A percentile compares a stretch with the other conserved stretches of the same genome.
Evolutionary conservation across 2,113 vertebrate species (phyloP).

Genomic region (Rhynchopsitta pachyrhyncha): DNA sequence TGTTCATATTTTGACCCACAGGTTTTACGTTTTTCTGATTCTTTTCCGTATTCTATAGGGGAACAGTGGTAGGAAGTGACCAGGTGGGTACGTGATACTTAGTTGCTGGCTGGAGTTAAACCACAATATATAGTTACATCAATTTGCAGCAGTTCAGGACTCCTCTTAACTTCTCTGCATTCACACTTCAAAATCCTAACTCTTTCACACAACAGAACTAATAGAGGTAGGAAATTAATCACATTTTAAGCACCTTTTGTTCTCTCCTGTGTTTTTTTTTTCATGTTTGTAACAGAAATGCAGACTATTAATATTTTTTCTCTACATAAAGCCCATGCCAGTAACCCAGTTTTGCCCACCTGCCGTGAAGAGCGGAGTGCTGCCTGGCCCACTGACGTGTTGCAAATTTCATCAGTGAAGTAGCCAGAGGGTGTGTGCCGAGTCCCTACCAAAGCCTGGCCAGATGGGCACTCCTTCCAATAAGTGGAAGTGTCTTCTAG

Average conservation of each 20-base stretch:
- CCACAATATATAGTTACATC: background rate
- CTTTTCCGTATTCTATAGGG: background rate
- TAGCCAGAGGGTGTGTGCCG: background rate
- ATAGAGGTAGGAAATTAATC: background rate
- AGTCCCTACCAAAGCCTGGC: background rate
- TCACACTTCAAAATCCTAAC: background rate
- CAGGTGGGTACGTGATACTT: background rate
- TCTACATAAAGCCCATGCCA: background rate
- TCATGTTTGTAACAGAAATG: background rate
- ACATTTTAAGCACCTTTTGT: background rate
- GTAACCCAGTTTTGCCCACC: background rate
- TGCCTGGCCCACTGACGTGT: accelerated
- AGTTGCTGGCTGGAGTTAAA: background rate
- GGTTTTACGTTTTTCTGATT: background rate
- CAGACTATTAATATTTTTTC: background rate
- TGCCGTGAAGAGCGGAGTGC: background rate
- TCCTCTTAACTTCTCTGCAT: background rate
- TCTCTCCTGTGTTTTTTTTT: background rate
- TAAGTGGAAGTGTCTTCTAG: background rate
- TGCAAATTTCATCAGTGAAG: background rate
- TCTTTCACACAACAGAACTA: background rate
- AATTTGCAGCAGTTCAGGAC: background rate
- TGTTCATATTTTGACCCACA: background rate
- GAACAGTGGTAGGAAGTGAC: background rate
- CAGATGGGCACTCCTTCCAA: background rate